Evolutionary conservation across 2,113 vertebrate genomes (phyloP), one percentile per base, ranked within the genome.

Genomic region (Telmatochromis sp.): DNA sequence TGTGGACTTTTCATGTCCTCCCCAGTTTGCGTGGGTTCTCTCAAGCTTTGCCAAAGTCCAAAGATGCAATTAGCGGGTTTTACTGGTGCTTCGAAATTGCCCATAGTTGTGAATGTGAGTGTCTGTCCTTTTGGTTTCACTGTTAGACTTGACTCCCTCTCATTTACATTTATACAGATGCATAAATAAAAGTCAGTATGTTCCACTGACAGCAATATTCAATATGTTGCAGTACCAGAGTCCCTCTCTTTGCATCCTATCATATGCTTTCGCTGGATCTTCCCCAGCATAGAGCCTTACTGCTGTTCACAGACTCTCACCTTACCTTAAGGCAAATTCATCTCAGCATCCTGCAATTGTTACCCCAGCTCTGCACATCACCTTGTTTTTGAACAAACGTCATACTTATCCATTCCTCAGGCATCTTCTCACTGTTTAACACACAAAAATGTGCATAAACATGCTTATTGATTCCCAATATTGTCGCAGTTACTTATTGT

Each of bases 61-160:
- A 68, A 37, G 33, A 37, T 68, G 19, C 60, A 68, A 21, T n/a
- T 37, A 37, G 60, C 0, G 0, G 19, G 0, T 5, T 68, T 68
- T 21, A 9, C 11, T 40, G 63, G 2, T 68, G 63, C 19, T 68
- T 40, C 2, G 7, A 68, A 68, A 68, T 40, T 68, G 19, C 33
- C 35, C 1, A 1, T 3, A 68, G 19, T n/a, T n/a, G 10, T 65
- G 60, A 37, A n/a, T 65, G 1, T 35, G 11, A 65, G 60, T n/a
- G 28, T 10, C 57, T 65, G 33, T 37, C 17, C 3, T 65, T 65
- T 65, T 3, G 2, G 31, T 37, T n/a, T 37, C 31, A 37, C 17
- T 2, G 31, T 65, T 37, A 37, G 60, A n/a, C 60, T 4, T 65
- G 17, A 37, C 60, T 65, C 10, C 60, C 10, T 58, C 23, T 37